phyloP scores from a whole-genome alignment of 2,797 vertebrate species.

The Chromis chromis region DNA sequence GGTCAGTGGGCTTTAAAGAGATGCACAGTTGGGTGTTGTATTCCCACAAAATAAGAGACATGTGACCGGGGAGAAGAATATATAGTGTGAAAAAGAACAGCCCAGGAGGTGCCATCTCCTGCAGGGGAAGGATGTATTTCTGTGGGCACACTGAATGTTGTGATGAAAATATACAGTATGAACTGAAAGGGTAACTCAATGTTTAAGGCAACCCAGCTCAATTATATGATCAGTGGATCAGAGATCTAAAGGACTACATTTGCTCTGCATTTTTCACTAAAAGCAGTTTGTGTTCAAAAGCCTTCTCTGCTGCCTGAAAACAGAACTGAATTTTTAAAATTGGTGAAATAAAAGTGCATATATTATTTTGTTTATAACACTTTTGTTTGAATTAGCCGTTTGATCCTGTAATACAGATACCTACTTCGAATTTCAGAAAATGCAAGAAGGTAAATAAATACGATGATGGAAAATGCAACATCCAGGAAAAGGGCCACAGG shows the following conservation, averaged over 20 bases:
- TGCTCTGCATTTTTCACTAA: slow-evolving; percentile 50
- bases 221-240: slow-evolving; percentile 60
- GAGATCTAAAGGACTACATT: slow-evolving; percentile 63
- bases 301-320: slow-evolving; percentile 33
- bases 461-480: slow-evolving; percentile 18
- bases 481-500: slow-evolving; percentile 52
- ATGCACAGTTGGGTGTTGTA: slow-evolving; percentile 66
- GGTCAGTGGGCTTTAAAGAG: slow-evolving; percentile 65
- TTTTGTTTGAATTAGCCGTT: slow-evolving; percentile 11
- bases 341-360: slow-evolving; percentile 26
- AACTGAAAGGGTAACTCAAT: slow-evolving; percentile 41
- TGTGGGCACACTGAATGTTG: slow-evolving; percentile 53
- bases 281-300: slow-evolving; percentile 56
- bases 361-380: slow-evolving; percentile 26
- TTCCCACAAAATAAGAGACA: slow-evolving; percentile 58
- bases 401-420: slow-evolving; percentile 15
- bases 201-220: slow-evolving; percentile 52
- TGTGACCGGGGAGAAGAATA: slow-evolving; percentile 55
- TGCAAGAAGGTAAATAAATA: slow-evolving; percentile 26
- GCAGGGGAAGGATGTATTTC: slow-evolving; percentile 60
- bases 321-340: slow-evolving; percentile 7
- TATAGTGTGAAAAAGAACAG: slow-evolving; percentile 50
- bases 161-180: slow-evolving; percentile 44
- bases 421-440: slow-evolving; percentile 24
- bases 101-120: slow-evolving; percentile 59